Percentiles rank a stretch among this genome's conserved stretches.
Conservation (phyloP, 2,888 invertebrate genomes). For the Tetranychus piercei region DNA sequence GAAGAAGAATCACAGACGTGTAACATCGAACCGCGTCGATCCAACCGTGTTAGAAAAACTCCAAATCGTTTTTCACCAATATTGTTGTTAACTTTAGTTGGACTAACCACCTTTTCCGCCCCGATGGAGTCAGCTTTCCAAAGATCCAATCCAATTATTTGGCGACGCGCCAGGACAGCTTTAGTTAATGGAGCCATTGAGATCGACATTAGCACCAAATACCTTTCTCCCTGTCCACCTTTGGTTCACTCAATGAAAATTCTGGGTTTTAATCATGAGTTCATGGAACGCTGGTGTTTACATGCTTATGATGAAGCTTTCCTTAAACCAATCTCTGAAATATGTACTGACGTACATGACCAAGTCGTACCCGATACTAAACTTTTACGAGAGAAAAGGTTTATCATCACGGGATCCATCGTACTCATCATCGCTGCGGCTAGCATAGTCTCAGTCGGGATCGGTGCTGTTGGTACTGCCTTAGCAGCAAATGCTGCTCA, state of each 20-base stretch:
- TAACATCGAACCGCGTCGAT: not conserved
- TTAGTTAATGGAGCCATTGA: not conserved
- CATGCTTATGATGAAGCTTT: not conserved
- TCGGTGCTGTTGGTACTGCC: not conserved
- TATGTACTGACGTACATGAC: not conserved
- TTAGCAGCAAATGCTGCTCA: not conserved
- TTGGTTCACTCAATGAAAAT: not conserved
- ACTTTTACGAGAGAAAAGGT: too few relatives aligned
- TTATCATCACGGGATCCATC: too few relatives aligned
- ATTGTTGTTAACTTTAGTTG: not conserved
- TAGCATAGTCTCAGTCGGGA: too few relatives aligned
- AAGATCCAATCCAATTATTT: not conserved
- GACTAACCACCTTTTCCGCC: not conserved
- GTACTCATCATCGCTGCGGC: too few relatives aligned
- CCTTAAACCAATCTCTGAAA: not conserved
- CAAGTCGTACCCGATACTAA: not conserved
- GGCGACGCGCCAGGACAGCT: not conserved
- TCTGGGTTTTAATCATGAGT: not conserved
- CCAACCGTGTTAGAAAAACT: not conserved
- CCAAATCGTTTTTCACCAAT: not conserved
- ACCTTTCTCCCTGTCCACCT: not conserved
- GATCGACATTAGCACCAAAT: not conserved
- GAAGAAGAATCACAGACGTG: not conserved
- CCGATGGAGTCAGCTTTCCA: not conserved
- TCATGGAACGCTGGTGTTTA: not conserved